Conservation (phyloP, 2,113 vertebrate genomes). For the Tyrannus savana region DNA sequence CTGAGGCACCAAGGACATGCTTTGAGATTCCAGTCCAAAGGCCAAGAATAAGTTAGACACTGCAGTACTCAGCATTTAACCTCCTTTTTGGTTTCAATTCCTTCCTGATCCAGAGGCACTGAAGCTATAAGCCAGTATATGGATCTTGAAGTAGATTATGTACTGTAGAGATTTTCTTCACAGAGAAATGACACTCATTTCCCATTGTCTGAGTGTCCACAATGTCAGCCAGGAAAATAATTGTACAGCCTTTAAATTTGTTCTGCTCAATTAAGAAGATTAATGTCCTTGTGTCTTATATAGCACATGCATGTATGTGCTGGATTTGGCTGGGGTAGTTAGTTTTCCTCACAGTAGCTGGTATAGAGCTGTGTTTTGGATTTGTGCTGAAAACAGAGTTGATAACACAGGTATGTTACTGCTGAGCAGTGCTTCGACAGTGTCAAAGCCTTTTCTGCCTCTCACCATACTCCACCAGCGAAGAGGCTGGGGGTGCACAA, state of each 20-base stretch:
- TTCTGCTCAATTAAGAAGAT: background rate
- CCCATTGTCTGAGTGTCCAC: background rate
- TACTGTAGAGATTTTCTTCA: background rate
- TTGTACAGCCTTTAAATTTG: background rate
- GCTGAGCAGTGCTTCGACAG: background rate
- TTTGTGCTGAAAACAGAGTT: background rate
- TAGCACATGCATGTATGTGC: background rate
- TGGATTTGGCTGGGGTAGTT: background rate
- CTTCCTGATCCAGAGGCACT: background rate
- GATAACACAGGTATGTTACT: background rate
- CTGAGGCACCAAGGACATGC: background rate
- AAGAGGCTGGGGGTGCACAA: background rate
- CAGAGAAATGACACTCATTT: background rate
- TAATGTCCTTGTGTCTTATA: background rate
- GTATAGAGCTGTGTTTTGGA: background rate
- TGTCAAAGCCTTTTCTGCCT: background rate
- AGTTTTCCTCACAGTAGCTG: background rate
- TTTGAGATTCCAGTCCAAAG: background rate
- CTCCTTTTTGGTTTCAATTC: background rate
- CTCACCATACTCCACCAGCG: background rate
- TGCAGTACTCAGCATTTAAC: background rate
- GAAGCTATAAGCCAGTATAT: background rate
- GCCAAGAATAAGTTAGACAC: background rate
- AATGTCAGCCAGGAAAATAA: background rate
- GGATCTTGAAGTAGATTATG: background rate